Evolutionary conservation across 2,888 invertebrate species (phyloP).

Genomic region (Malachius bipustulatus): DNA sequence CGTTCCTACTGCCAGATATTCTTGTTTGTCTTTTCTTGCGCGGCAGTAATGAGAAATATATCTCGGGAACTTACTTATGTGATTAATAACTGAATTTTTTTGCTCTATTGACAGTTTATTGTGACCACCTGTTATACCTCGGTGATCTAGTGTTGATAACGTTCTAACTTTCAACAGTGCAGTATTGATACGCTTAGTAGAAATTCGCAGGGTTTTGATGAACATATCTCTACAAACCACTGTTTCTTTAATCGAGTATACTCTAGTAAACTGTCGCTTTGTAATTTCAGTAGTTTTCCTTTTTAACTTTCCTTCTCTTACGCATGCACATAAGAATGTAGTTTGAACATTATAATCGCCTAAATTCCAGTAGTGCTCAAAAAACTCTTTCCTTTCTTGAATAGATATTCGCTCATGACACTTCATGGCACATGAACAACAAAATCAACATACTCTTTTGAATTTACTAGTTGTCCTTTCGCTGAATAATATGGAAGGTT

Average conservation of each 20-base stretch:
- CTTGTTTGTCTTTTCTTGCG: constrained; percentile 7
- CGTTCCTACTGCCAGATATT: constrained; percentile 5
- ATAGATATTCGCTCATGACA: neutral
- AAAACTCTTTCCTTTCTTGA: neutral
- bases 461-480: constrained; percentile 1
- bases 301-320: constrained; percentile 1
- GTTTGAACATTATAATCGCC: constrained; percentile 6
- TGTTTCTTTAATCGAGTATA: neutral
- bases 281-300: neutral
- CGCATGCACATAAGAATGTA: neutral
- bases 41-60: constrained; percentile 9
- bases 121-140: constrained; percentile 13
- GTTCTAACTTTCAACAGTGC: constrained; percentile 13
- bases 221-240: constrained; percentile 13
- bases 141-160: constrained; percentile 8
- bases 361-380: neutral
- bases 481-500: constrained; percentile 1
- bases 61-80: constrained; percentile 8
- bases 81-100: constrained; percentile 5
- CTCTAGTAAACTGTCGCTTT: constrained; percentile 3
- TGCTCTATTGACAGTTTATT: constrained; percentile 11
- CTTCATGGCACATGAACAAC: neutral
- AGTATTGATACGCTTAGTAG: constrained; percentile 13
- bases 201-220: constrained; percentile 11
- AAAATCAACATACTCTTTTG: neutral